Base-by-base conservation (phyloP, 2,888 invertebrate genomes). In the Phyllotreta cruciferae region DNA sequence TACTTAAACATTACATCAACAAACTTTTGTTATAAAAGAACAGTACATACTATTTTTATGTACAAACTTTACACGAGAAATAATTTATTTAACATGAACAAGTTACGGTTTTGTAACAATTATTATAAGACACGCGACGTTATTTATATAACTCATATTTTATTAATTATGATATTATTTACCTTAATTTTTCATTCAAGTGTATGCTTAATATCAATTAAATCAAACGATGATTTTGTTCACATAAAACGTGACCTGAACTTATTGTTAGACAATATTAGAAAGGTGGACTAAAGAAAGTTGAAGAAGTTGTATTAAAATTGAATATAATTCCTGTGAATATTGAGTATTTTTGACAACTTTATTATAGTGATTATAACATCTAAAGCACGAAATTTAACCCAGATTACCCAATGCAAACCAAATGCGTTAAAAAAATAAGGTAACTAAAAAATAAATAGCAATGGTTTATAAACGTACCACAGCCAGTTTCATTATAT, bases 1-100 rank as follows among this genome's bases (percentile, higher is more conserved):
- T 68, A 68, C 54, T 66, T 60, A 70, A 68, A 68, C 66, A 64
- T 66, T 64, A 24, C 24, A 24, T 63, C 62, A 69, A 69, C 36
- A 64, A 67, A 69, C 56, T 63, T 53, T 39, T 64, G 65, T 68
- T 68, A 68, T 67, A 66, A 67, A 68, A 70, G 66, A 66, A 63
- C 64, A 60, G 58, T 62, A 62, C 62, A 63, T 63, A 63, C 66
- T 66, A 66, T 62, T 1, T 64, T 60, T 66, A 65, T 70, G 60
- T 68, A 68, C 68, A 68, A 56, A 64, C 63, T 66, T 56, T 69
- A 64, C 64, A 68, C 49, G 50, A 52, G 52, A 68, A 53, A 52
- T 24, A 24, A 24, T 24, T 24, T 24, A 24, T 24, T 24, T 24
- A 24, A 24, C 24, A 24, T 24, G 24, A 24, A 24, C 24, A 24